These are phyloP conservation scores for Platanista minor DNA, from an alignment of 2,113 vertebrate genomes.

Conservation along the genomic window DNA sequence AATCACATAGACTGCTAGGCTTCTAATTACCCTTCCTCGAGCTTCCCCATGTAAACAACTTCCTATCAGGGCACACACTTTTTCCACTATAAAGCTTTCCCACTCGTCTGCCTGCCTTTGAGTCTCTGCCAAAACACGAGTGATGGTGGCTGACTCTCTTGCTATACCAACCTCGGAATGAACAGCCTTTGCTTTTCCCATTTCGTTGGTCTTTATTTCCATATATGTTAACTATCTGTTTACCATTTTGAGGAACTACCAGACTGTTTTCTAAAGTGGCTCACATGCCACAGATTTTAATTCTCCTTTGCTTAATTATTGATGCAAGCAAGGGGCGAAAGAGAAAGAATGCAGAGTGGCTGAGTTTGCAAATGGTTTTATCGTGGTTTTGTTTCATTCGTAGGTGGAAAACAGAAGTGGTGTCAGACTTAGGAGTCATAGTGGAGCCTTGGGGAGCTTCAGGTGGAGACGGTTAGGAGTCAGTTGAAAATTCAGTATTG, in stretches of 20 bases:
- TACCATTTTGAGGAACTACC: not conserved
- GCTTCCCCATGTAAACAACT: not conserved
- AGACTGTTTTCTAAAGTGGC: not conserved
- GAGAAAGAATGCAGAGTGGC: not conserved
- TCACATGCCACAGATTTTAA: not conserved
- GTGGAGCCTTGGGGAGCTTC: too few species aligned
- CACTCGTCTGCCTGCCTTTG: not conserved
- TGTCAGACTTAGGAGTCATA: not conserved
- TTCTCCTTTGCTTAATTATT: not conserved
- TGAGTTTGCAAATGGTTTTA: not conserved
- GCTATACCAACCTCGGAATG: not conserved
- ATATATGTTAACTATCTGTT: not conserved
- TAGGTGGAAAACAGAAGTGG: fast-evolving
- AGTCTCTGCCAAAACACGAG: not conserved
- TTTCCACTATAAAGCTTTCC: too few species aligned
- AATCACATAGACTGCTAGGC: fast-evolving
- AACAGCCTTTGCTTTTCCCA: not conserved
- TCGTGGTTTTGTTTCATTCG: fast-evolving
- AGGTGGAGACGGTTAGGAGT: not conserved
- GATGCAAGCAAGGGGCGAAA: not conserved
- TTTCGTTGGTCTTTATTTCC: not conserved
- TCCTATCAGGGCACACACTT: not conserved
- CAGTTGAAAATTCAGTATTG: not conserved
- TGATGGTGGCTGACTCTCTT: too few species aligned
- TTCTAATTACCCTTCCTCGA: not conserved